Evolutionary conservation across 2,113 vertebrate species (phyloP).

Genomic region (Menidia beryllina): DNA sequence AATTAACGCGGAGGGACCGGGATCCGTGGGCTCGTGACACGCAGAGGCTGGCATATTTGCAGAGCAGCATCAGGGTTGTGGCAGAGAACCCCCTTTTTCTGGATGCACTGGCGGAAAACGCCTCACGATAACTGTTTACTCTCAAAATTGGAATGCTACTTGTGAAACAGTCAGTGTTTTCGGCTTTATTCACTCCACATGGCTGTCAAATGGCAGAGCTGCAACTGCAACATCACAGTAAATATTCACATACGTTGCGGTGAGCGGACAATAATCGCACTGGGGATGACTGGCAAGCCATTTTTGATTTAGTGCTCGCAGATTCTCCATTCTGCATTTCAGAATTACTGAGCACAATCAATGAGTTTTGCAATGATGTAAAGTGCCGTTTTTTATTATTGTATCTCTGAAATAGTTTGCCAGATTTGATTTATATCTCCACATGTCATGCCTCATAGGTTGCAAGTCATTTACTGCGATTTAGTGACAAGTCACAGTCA

Average conservation of each 20-base stretch:
- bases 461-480: slow-evolving; percentile 60
- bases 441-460: slow-evolving; percentile 59
- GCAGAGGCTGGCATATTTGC: slow-evolving; percentile 6
- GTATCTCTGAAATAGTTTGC: slow-evolving; percentile 57
- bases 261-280: slow-evolving; percentile 70
- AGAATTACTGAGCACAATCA: slow-evolving; percentile 53
- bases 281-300: slow-evolving; percentile 61
- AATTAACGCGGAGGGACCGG: slow-evolving; percentile 1
- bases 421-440: slow-evolving; percentile 68
- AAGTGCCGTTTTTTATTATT: slow-evolving; percentile 47
- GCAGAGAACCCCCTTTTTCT: slow-evolving; percentile 14
- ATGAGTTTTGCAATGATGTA: slow-evolving; percentile 55
- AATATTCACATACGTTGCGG: slow-evolving; percentile 68
- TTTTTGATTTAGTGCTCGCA: slow-evolving; percentile 63
- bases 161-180: slow-evolving; percentile 71
- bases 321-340: slow-evolving; percentile 50
- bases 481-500: slow-evolving; percentile 65
- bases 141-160: slow-evolving; percentile 67
- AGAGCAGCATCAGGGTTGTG: slow-evolving; percentile 37
- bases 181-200: slow-evolving; percentile 74
- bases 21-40: neutral
- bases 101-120: slow-evolving; percentile 47
- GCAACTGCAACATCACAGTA: slow-evolving; percentile 58
- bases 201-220: slow-evolving; percentile 62
- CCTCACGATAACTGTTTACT: slow-evolving; percentile 67